Base-by-base conservation (phyloP, 2,113 vertebrate species). In the Halcyon senegalensis region DNA sequence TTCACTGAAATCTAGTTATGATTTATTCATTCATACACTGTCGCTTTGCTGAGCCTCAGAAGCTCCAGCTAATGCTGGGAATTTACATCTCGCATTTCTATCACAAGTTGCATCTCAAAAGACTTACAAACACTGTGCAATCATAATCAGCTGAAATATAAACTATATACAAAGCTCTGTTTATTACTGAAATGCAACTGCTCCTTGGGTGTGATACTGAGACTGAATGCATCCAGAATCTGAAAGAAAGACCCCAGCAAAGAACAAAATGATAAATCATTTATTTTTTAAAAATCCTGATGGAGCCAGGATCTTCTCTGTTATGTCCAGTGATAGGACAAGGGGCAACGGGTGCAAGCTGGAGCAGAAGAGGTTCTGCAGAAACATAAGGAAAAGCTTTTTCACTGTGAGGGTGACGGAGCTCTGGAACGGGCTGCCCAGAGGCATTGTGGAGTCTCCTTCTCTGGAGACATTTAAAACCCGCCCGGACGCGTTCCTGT, bases 21-120 rank as follows among this genome's bases (percentile, higher is more conserved):
- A 87, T 89, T 96, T 95, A 95, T 96, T 97, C 90, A 95, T 94
- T 94, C 83, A 70, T 56, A 68, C 35, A 37, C 39, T 78, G 87
- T 56, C 62, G 67, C 66, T 94, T 73, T 87, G 86, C 89, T 95
- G 93, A 95, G 90, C 63, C 85, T 92, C 48, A 68, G 85, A 96
- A 92, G 76, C 39, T 68, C 88, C 60, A 92, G 5, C 85, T 95
- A 86, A 90, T 56, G 60, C 90, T 89, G 56, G 60, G 43, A 75
- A 81, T 96, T 92, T 88, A 81, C 66, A 78, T 82, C 68, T 80
- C 27, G 5, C 60, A 44, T 90, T 88, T 75, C 84, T 92, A 56
- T 28, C 51, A 64, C 68, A 93, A 86, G 88, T 84, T 90, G 59
- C 41, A 63, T 86, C 64, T 86, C 85, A 88, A 86, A 92, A 93